phyloP scores from a whole-genome alignment of 2,888 invertebrate species.

The Mylabris sibirica region DNA sequence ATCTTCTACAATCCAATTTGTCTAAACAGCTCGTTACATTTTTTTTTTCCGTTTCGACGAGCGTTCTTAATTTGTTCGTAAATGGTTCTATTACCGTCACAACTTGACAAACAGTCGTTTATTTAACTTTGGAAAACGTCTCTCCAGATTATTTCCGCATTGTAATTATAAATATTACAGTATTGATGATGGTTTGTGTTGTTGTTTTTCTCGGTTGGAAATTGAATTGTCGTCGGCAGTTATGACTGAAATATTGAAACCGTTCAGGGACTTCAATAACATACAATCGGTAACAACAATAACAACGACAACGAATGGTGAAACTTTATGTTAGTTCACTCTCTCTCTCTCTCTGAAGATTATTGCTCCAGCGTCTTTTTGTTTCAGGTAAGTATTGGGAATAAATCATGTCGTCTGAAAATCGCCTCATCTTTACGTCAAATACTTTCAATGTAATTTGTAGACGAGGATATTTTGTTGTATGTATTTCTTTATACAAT shows the following conservation, averaged over 20 bases:
- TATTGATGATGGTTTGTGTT: not conserved
- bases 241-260: constrained; percentile 47
- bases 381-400: not conserved
- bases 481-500: no score
- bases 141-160: not conserved
- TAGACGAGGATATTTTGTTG: no score
- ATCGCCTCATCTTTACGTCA: not conserved
- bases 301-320: not conserved
- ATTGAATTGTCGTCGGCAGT: constrained; percentile 45
- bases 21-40: constrained; percentile 35
- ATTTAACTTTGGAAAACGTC: not conserved
- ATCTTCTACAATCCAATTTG: constrained; percentile 44
- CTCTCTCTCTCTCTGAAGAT: not conserved
- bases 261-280: constrained; percentile 34
- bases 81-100: constrained; percentile 10
- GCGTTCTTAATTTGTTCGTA: constrained; percentile 1
- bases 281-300: not conserved
- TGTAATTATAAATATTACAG: not conserved
- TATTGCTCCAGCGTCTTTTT: constrained; percentile 1
- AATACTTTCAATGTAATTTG: not conserved
- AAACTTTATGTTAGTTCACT: not conserved
- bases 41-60: constrained; percentile 13
- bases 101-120: not conserved
- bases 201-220: constrained; percentile 34
- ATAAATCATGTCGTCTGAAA: not conserved